Percentiles rank a stretch among this genome's conserved stretches.
Conservation (phyloP, 35 echinoderm and acorn worm species). For the Stichopus chloronotus region DNA sequence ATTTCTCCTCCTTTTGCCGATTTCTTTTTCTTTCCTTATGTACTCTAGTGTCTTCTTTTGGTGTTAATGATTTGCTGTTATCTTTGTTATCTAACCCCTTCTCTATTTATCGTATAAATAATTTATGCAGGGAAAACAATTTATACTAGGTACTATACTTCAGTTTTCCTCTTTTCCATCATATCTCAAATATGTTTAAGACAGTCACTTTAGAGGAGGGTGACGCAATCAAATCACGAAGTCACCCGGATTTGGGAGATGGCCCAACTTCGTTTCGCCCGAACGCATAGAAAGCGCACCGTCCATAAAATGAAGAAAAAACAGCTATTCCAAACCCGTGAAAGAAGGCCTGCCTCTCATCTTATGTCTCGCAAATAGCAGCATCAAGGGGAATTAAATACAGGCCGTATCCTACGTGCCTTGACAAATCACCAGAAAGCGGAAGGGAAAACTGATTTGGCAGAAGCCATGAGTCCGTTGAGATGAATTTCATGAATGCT, state of each 20-base stretch:
- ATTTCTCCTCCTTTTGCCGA: too few species aligned
- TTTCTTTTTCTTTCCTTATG: too few species aligned
- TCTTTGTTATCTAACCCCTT: too few species aligned
- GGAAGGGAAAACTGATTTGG: slow-evolving; percentile 62
- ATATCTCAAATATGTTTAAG: slow-evolving; percentile 54
- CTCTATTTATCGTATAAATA: too few species aligned
- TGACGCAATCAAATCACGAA: not conserved
- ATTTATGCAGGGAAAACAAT: too few species aligned
- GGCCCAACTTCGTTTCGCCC: not conserved
- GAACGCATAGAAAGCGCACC: not conserved
- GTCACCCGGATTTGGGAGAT: slow-evolving; percentile 39
- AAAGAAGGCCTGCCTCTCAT: not conserved
- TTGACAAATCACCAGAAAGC: slow-evolving; percentile 49
- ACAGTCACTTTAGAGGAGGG: slow-evolving; percentile 31
- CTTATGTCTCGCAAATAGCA: slow-evolving; percentile 52
- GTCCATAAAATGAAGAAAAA: not conserved
- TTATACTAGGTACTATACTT: too few species aligned
- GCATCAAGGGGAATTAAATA: not conserved
- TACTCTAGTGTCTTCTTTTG: too few species aligned
- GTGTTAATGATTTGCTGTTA: too few species aligned
- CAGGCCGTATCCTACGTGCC: slow-evolving; percentile 23
- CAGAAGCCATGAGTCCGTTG: slow-evolving; percentile 31
- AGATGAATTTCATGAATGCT: too few species aligned
- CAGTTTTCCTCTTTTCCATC: too few species aligned
- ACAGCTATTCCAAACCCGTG: too few species aligned